Percentiles rank a stretch among this genome's conserved stretches.
Conservation (phyloP, 2,113 vertebrate genomes). For the Accipiter virgatus region DNA sequence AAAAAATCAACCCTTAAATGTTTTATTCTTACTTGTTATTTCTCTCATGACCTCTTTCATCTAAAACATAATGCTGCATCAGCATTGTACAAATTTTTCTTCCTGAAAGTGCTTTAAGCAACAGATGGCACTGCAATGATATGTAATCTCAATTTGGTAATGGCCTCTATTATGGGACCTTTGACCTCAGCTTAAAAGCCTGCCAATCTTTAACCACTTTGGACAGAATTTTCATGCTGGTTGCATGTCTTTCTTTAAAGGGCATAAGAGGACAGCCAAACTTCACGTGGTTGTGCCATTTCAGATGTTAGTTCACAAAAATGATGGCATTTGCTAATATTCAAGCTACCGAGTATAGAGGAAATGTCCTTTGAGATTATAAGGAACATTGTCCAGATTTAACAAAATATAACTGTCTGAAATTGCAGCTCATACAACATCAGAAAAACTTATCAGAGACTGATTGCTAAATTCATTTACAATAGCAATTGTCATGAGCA, state of each 20-base stretch:
- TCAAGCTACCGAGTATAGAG: background rate
- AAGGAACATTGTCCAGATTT: background rate
- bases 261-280: background rate
- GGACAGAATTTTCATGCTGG: background rate
- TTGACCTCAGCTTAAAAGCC: background rate
- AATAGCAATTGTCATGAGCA: rapidly evolving
- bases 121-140: background rate
- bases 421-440: background rate
- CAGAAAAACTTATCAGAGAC: background rate
- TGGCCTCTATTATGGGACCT: background rate
- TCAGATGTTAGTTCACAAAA: background rate
- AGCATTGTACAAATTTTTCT: background rate
- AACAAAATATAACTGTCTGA: background rate
- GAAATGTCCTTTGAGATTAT: background rate
- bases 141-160: background rate
- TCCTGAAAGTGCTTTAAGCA: background rate
- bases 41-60: background rate
- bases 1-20: background rate
- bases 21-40: background rate
- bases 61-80: background rate
- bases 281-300: background rate
- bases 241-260: background rate
- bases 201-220: background rate
- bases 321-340: background rate
- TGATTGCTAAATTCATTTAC: background rate